Percentiles rank a stretch among this genome's conserved stretches.
These are phyloP conservation scores for Drosophila bipectinata DNA, from an alignment of 1,140 invertebrate species.

Conservation along the genomic window DNA sequence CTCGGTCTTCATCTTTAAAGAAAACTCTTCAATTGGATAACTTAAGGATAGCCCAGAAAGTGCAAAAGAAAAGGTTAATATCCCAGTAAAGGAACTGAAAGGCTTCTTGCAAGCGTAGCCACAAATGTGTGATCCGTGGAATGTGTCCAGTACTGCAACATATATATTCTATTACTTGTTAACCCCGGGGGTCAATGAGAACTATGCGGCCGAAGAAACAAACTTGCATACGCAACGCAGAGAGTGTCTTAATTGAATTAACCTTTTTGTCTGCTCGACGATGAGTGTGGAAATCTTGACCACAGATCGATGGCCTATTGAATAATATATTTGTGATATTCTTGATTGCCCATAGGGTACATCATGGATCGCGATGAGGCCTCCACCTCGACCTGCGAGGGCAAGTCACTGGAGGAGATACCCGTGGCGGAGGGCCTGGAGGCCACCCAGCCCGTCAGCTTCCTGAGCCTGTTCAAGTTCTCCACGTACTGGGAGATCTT, in stretches of 20 bases:
- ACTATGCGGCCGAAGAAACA: constrained; percentile 37
- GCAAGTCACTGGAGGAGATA: constrained; percentile 52
- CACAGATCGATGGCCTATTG: constrained; percentile 53
- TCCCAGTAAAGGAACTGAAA: constrained; percentile 1
- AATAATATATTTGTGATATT: constrained; percentile 41
- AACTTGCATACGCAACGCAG: constrained; percentile 43
- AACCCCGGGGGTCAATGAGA: constrained; percentile 67
- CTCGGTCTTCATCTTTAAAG: background rate
- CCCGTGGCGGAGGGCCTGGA: constrained; percentile 66
- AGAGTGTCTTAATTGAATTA: constrained; percentile 74
- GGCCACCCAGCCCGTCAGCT: constrained; percentile 59
- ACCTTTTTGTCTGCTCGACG: constrained; percentile 64
- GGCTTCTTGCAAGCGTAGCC: background rate
- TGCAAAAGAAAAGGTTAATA: constrained; percentile 21
- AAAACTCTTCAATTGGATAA: background rate
- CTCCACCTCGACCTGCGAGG: constrained; percentile 62
- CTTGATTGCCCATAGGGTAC: constrained; percentile 15
- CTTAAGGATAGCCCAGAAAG: background rate
- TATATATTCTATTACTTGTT: constrained; percentile 57
- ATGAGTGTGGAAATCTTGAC: constrained; percentile 36
- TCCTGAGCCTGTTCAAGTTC: constrained; percentile 86
- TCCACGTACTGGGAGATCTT: constrained; percentile 86
- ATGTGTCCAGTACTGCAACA: constrained; percentile 23
- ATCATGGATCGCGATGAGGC: constrained; percentile 71
- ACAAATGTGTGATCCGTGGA: constrained; percentile 8